These are phyloP conservation scores for Lycaena phlaeas DNA, from an alignment of 2,888 invertebrate species.

Conservation along the genomic window DNA sequence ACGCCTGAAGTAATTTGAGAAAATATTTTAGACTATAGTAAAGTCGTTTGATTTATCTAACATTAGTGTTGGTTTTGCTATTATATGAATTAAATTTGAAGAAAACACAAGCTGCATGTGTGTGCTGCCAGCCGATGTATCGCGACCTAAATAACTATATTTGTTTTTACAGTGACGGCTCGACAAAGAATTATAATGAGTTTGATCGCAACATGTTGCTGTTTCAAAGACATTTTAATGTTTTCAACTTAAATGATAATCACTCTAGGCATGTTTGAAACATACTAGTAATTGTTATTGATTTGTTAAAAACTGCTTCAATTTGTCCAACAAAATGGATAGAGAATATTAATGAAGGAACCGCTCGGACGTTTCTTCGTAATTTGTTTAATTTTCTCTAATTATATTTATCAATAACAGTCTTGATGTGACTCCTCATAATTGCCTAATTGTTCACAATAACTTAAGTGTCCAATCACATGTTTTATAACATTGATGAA, in stretches of 20 bases:
- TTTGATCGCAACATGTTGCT: constrained; percentile 57
- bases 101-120: constrained; percentile 32
- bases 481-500: not conserved
- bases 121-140: constrained; percentile 28
- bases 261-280: constrained; percentile 59
- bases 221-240: constrained; percentile 65
- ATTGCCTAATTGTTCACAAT: not conserved
- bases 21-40: not conserved
- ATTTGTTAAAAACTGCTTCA: not conserved
- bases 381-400: not conserved
- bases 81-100: not conserved
- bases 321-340: not conserved
- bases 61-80: not conserved
- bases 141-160: constrained; percentile 60
- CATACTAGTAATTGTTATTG: constrained; percentile 8
- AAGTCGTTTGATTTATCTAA: not conserved
- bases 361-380: not conserved
- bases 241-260: constrained; percentile 58
- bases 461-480: not conserved
- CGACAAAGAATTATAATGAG: constrained; percentile 64
- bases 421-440: not conserved
- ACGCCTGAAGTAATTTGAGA: not conserved
- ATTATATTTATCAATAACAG: not conserved
- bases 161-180: constrained; percentile 71
- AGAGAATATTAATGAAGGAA: not conserved